A percentile compares a stretch with the other conserved stretches of the same genome.
Conservation (phyloP, 2,797 vertebrate species). For the Salarias fasciatus region DNA sequence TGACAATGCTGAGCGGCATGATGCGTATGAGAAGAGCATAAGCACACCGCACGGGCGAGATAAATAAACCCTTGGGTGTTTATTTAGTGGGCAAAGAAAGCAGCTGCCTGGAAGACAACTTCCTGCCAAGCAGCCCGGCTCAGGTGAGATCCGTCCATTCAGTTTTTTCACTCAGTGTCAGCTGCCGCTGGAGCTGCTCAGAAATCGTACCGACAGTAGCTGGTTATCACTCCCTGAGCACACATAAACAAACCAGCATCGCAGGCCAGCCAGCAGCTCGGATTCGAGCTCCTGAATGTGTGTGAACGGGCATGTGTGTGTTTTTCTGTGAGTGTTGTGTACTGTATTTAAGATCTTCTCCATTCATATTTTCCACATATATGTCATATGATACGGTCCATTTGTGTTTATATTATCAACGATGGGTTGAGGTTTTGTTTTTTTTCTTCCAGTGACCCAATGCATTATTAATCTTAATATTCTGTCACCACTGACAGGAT, state of each 20-base stretch:
- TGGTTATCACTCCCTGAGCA: slow-evolving; percentile 59
- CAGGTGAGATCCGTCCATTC: slow-evolving; percentile 51
- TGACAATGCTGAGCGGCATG: slow-evolving; percentile 2
- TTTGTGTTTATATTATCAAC: not conserved
- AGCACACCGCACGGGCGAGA: slow-evolving; percentile 18
- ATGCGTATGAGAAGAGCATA: slow-evolving; percentile 13
- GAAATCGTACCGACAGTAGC: slow-evolving; percentile 60
- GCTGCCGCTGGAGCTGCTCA: slow-evolving; percentile 49
- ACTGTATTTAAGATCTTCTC: slow-evolving; percentile 20
- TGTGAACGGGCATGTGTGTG: slow-evolving; percentile 15
- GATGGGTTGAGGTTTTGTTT: not conserved
- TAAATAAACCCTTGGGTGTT: slow-evolving; percentile 50
- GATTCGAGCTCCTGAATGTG: slow-evolving; percentile 43
- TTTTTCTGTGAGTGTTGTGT: slow-evolving; percentile 17
- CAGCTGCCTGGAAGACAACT: slow-evolving; percentile 29
- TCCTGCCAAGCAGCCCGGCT: slow-evolving; percentile 25
- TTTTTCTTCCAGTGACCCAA: not conserved
- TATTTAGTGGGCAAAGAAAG: slow-evolving; percentile 43
- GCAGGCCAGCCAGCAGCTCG: slow-evolving; percentile 22
- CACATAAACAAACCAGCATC: slow-evolving; percentile 54
- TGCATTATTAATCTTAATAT: too few species aligned
- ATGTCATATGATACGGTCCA: too few species aligned
- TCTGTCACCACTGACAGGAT: too few species aligned
- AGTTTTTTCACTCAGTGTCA: slow-evolving; percentile 35
- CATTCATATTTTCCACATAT: not conserved